A percentile compares a stretch with the other conserved stretches of the same genome.
phyloP scores from a whole-genome alignment of 2,113 vertebrate genomes.

The Oreocharis arfaki region DNA sequence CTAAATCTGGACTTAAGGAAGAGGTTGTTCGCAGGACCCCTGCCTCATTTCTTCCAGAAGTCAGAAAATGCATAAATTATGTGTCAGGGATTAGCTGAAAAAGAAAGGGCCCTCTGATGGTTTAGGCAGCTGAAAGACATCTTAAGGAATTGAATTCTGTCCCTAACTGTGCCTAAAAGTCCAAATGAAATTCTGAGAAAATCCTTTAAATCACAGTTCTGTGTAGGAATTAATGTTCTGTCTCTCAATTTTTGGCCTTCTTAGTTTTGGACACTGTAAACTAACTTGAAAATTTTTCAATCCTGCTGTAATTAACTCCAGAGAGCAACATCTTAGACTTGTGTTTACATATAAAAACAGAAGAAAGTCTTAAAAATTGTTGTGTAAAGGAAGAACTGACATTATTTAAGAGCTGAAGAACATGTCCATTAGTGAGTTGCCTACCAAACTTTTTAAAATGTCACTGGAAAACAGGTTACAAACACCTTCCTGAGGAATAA shows the following conservation, averaged over 20 bases:
- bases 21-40: neutral
- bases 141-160: neutral
- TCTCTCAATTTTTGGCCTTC: neutral
- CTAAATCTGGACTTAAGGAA: neutral
- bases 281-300: neutral
- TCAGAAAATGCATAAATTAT: neutral
- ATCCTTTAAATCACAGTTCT: neutral
- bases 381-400: neutral
- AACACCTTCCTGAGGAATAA: neutral
- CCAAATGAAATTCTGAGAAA: neutral
- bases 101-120: neutral
- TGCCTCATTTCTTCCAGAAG: conserved; percentile 23
- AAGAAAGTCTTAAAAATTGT: neutral
- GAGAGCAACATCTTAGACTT: neutral
- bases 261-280: neutral
- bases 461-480: neutral
- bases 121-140: conserved; percentile 1
- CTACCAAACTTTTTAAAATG: neutral
- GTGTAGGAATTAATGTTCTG: neutral
- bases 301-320: neutral
- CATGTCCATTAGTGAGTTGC: neutral
- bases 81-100: neutral
- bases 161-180: neutral
- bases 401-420: neutral
- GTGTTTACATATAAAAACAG: neutral